These are phyloP conservation scores for Sander vitreus DNA, from an alignment of 2,113 vertebrate species.

Conservation along the genomic window DNA sequence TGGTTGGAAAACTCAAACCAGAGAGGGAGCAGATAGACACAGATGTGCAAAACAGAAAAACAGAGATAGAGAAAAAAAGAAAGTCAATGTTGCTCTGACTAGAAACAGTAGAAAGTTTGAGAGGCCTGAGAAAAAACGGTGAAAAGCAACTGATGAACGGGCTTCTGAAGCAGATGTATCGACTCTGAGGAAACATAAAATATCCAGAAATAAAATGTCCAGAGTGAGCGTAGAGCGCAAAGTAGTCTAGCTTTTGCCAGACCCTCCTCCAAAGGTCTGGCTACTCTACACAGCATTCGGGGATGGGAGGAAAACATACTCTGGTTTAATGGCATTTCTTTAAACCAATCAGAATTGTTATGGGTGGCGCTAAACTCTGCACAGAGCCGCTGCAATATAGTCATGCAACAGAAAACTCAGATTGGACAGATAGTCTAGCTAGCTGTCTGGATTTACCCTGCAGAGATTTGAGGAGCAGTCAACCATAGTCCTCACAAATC, in stretches of 20 bases:
- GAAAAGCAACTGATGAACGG: not conserved
- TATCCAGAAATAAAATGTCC: slow-evolving; percentile 8
- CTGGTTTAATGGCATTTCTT: no score
- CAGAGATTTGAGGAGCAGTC: no score
- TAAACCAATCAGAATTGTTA: no score
- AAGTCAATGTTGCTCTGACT: not conserved
- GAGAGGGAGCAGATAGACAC: slow-evolving; percentile 53
- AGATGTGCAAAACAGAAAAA: slow-evolving; percentile 51
- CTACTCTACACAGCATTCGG: no score
- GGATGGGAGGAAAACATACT: no score
- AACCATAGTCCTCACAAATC: no score
- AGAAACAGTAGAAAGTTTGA: slow-evolving; percentile 1
- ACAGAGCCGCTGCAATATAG: no score
- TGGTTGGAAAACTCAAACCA: slow-evolving; percentile 73
- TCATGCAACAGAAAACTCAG: no score
- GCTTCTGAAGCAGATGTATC: slow-evolving; percentile 3
- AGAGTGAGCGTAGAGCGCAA: not conserved
- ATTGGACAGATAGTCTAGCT: no score
- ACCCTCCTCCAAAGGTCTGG: no score
- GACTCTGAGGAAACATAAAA: slow-evolving; percentile 1
- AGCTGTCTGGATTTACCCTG: no score
- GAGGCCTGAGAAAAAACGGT: not conserved
- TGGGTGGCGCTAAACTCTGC: no score
- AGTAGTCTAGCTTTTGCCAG: not conserved
- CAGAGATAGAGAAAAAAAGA: not conserved